These are phyloP conservation scores for Macrobrachium rosenbergii DNA, from an alignment of 1,140 invertebrate genomes.

Conservation along the genomic window DNA sequence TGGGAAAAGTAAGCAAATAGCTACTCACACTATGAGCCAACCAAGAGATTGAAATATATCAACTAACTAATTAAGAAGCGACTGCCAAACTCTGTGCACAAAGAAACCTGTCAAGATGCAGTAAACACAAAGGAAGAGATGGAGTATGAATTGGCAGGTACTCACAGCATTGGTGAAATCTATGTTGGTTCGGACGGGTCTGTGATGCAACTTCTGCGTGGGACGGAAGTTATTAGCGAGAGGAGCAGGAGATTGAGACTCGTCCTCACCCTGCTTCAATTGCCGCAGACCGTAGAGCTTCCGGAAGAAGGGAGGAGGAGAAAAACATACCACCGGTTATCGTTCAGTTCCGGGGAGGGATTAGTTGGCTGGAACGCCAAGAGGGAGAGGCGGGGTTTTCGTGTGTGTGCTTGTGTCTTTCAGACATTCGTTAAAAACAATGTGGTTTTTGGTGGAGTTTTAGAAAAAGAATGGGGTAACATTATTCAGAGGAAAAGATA, in stretches of 20 bases:
- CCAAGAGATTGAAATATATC: too few relatives aligned
- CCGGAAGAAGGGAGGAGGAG: neutral
- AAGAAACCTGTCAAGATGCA: too few relatives aligned
- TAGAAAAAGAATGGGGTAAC: too few relatives aligned
- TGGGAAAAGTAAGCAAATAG: too few relatives aligned
- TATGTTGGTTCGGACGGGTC: conserved; percentile 95
- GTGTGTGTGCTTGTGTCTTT: too few relatives aligned
- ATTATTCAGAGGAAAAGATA: too few relatives aligned
- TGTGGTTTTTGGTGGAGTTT: too few relatives aligned
- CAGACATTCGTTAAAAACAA: too few relatives aligned
- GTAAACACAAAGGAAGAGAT: neutral
- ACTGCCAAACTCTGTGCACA: too few relatives aligned
- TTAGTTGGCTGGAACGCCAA: neutral
- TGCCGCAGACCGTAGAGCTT: conserved; percentile 75
- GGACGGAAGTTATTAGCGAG: conserved; percentile 95
- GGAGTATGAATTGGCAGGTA: neutral
- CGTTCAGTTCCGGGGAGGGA: neutral
- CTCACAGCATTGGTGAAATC: conserved; percentile 80
- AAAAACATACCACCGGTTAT: neutral
- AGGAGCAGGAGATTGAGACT: conserved; percentile 85
- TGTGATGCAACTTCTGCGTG: conserved; percentile 87
- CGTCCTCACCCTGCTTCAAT: conserved; percentile 87
- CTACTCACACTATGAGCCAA: too few relatives aligned
- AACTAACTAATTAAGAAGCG: too few relatives aligned
- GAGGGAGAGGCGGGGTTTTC: too few relatives aligned